Evolutionary conservation across 1,140 invertebrate species (phyloP), one percentile per base, ranked within the genome.

Genomic region (Drosophila takahashii): DNA sequence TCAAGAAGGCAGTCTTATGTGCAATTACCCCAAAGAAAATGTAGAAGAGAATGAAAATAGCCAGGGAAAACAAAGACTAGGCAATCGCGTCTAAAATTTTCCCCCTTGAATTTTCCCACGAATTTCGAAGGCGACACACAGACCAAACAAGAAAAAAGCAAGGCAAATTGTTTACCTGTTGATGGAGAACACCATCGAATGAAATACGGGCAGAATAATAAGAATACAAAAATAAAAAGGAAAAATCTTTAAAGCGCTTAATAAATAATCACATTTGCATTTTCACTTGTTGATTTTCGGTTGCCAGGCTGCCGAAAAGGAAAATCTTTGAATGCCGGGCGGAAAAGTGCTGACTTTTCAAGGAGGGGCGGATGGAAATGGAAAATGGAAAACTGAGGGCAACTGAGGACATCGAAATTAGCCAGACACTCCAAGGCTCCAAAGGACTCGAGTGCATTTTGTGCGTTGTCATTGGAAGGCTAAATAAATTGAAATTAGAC

Each of bases 231-330:
- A 27, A 70, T 29, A 39, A 11, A 32, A 15, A 37, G 11, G 3
- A 27, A 41, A 52, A 89, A 89, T 87, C 81, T 87, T 87, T 87
- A 87, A 79, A 80, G 83, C 84, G 83, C 84, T 87, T 87, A 87
- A 84, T 89, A 87, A 87, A 87, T 87, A 89, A 89, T 89, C 84
- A 84, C 79, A 87, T 87, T 87, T 90, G 80, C 84, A 87, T 87
- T 87, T 87, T 87, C 77, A 87, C 84, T 87, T 87, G 84, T 87
- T 87, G 84, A 87, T 89, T 84, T 89, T 79, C 58, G 36, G 50
- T 64, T 64, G 61, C 57, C 56, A 37, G 53, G 47, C 13, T 15
- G 47, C 56, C 42, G 16, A 59, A 72, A 18, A 56, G 45, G 42
- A 34, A 54, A 60, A 69, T 39, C 50, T 27, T 8, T 11, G 36